Evolutionary conservation across 2,113 vertebrate species (phyloP).

Genomic region (Otus sunia): DNA sequence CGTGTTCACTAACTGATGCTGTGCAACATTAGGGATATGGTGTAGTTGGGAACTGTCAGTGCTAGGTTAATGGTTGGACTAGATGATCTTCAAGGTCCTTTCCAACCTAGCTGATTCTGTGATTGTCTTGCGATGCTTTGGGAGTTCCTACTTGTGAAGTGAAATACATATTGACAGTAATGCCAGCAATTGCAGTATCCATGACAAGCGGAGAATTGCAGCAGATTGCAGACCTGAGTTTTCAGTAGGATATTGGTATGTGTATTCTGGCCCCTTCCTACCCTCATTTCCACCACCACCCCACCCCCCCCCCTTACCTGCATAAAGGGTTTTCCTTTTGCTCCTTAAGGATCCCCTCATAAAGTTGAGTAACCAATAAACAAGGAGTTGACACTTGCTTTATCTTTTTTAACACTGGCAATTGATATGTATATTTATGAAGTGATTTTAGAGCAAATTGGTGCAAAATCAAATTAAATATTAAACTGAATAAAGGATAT

Average conservation of each 20-base stretch:
- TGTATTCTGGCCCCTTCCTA: background rate
- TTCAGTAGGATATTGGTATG: background rate
- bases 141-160: background rate
- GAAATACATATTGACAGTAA: background rate
- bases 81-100: too few species aligned
- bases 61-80: too few species aligned
- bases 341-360: background rate
- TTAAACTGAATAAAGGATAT: background rate
- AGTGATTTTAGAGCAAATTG: background rate
- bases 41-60: too few species aligned
- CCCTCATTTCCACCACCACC: background rate
- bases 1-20: background rate
- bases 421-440: background rate
- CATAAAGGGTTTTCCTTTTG: background rate
- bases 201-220: background rate
- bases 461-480: background rate
- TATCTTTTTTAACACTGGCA: background rate
- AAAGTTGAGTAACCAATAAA: background rate
- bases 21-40: background rate
- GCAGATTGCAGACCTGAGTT: background rate
- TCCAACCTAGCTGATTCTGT: too few species aligned
- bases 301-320: background rate
- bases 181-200: background rate
- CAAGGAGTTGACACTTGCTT: background rate
- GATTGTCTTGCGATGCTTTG: background rate